A percentile compares a stretch with the other conserved stretches of the same genome.
Evolutionary conservation across 2,888 invertebrate species (phyloP).

Genomic region (Litoditis marina): DNA sequence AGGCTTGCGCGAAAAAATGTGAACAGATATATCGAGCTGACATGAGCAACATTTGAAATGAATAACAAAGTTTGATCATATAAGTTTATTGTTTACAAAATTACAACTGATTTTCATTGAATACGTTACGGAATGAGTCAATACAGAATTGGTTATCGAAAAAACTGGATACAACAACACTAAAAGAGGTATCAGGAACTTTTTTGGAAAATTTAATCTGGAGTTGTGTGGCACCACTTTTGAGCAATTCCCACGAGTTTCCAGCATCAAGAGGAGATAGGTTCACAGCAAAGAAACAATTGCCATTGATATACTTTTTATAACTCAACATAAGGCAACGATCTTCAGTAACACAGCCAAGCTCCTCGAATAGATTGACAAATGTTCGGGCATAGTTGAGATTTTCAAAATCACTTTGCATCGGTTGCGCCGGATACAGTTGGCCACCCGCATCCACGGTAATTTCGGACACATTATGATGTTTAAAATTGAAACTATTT

Average conservation of each 20-base stretch:
- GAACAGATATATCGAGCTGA: too few species aligned
- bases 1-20: too few species aligned
- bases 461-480: conserved; percentile 5
- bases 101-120: background rate
- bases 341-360: conserved; percentile 2
- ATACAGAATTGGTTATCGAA: conserved; percentile 2
- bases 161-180: background rate
- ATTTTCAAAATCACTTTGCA: conserved; percentile 5
- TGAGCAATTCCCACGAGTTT: conserved; percentile 9
- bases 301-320: background rate
- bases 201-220: conserved; percentile 7
- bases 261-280: background rate
- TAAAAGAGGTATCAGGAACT: conserved; percentile 4
- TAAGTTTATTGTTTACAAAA: too few species aligned
- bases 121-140: conserved; percentile 12
- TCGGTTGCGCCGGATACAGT: conserved; percentile 7
- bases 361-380: conserved; percentile 2
- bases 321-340: background rate
- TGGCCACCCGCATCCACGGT: conserved; percentile 9
- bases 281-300: conserved; percentile 8
- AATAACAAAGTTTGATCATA: too few species aligned
- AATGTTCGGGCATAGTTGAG: conserved; percentile 10
- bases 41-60: too few species aligned
- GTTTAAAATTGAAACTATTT: background rate
- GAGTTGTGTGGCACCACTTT: conserved; percentile 10